These are phyloP conservation scores for Synanthedon formicaeformis DNA, from an alignment of 2,888 invertebrate species.

Conservation along the genomic window DNA sequence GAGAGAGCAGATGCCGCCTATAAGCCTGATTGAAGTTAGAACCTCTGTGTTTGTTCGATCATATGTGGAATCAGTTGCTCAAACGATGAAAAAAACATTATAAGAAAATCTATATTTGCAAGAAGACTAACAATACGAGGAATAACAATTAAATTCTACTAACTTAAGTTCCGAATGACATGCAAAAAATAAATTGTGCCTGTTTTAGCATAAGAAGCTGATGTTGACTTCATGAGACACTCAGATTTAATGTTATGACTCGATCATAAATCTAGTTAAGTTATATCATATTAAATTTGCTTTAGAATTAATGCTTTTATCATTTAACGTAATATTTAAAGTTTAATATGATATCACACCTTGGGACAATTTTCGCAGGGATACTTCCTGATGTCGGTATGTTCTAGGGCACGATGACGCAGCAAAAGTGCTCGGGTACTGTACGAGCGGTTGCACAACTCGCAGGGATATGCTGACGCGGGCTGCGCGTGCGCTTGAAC, in stretches of 20 bases:
- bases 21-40: too few species aligned
- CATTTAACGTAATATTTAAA: not conserved
- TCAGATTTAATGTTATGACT: too few species aligned
- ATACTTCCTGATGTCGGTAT: conserved; percentile 87
- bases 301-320: not conserved
- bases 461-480: conserved; percentile 84
- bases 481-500: conserved; percentile 83
- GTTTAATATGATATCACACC: conserved; percentile 55
- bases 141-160: too few species aligned
- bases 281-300: not conserved
- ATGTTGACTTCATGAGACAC: not conserved
- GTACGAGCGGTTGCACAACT: conserved; percentile 86
- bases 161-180: conserved; percentile 1
- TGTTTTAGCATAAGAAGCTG: conserved; percentile 4
- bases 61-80: too few species aligned
- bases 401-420: conserved; percentile 84
- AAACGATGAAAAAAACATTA: too few species aligned
- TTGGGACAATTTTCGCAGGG: conserved; percentile 93
- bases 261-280: too few species aligned
- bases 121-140: too few species aligned
- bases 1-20: too few species aligned
- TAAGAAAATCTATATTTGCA: too few species aligned
- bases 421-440: conserved; percentile 84
- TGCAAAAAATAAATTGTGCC: not conserved
- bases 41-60: too few species aligned